Base-by-base conservation (phyloP, 2,797 vertebrate genomes). In the Girardinus metallicus region DNA sequence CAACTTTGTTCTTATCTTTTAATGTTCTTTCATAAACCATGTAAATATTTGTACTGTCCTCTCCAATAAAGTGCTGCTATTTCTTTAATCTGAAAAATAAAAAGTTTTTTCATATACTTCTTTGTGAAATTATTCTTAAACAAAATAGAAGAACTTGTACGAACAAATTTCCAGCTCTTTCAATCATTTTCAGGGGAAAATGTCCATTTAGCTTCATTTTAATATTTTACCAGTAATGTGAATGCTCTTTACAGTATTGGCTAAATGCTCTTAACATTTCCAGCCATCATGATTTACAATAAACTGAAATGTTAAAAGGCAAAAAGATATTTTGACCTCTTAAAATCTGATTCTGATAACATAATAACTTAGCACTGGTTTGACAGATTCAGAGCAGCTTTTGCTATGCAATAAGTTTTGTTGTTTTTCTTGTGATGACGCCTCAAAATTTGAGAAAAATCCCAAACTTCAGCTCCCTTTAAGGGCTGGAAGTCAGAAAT, bases 31-130 rank as follows among this genome's bases (percentile, higher is more conserved):
- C 18, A 34, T 21, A 51, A 29, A 12, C 4, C 10, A 0, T 93
- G 88, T 94, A 89, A 81, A 94, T 91, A 91, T 74, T 81, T 43
- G 43, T 78, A 34, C n/a, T 49, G 0, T 83, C 43, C 66, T 81
- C 79, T 70, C 6, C 53, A 26, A 71, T n/a, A 3, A 85, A 72
- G 79, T 78, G 92, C 93, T 95, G 92, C 93, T 95, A 88, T 82
- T 86, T 10, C 78, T 75, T 49, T 21, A 18, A 44, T 83, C n/a
- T 36, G 1, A 85, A 60, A 26, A 93, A 93, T 93, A 94, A 93
- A 94, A 93, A 90, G 3, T 9, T 57, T 36, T 57, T 55, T 34
- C 0, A 62, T 23, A 8, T 26, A 55, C 6, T 44, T 23, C 0
- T 26, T 66, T 41, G 21, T 74, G 34, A 74, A 26, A 36, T 39